These are phyloP conservation scores for Setophaga petechia DNA, from an alignment of 2,113 vertebrate genomes.

Conservation along the genomic window DNA sequence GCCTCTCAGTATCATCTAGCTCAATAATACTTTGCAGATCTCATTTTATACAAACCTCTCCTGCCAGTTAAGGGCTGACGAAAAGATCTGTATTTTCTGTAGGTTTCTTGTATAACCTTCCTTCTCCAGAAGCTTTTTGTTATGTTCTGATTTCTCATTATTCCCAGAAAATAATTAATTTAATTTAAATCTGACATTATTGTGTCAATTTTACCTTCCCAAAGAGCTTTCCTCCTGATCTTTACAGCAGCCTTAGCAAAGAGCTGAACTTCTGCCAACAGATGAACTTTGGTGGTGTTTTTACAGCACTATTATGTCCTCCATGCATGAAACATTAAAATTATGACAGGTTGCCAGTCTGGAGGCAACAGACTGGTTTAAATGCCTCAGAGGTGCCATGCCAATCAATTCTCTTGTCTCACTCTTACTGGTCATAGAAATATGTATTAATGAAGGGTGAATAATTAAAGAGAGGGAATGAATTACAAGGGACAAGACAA, in stretches of 20 bases:
- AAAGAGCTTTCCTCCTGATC: background rate
- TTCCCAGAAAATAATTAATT: background rate
- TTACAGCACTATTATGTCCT: background rate
- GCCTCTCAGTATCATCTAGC: background rate
- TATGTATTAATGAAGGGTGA: background rate
- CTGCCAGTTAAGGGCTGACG: background rate
- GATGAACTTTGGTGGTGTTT: conserved; percentile 10
- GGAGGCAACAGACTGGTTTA: conserved; percentile 35
- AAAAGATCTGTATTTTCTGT: background rate
- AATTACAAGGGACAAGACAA: conserved; percentile 16
- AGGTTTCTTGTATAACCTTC: background rate
- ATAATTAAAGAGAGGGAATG: background rate
- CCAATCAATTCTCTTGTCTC: background rate
- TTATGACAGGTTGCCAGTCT: conserved; percentile 30
- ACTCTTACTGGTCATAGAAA: background rate
- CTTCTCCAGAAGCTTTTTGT: background rate
- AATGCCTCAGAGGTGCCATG: conserved; percentile 1
- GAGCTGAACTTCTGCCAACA: background rate
- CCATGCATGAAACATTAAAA: background rate
- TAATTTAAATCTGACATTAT: background rate
- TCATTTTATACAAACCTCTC: background rate
- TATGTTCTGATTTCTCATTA: background rate
- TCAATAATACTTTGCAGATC: background rate
- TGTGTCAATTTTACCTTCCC: background rate
- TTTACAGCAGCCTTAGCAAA: background rate